Conservation (phyloP, 2,113 vertebrate species). For the Columba livia region DNA sequence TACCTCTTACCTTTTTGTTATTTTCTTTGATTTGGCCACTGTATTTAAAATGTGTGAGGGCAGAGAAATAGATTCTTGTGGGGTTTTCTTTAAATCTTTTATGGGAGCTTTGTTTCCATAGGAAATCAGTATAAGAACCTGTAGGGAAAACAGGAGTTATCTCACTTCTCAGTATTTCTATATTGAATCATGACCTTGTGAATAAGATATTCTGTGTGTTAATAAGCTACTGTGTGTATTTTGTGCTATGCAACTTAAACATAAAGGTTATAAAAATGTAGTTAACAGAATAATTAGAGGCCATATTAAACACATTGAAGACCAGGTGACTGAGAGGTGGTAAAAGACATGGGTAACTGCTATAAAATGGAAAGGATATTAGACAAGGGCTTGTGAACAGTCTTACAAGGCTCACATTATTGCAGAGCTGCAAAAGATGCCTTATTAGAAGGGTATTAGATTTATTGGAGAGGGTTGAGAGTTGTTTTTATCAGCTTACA, state of each 20-base stretch:
- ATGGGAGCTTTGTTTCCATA: background rate
- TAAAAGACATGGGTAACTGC: background rate
- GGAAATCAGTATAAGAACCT: background rate
- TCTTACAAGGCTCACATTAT: background rate
- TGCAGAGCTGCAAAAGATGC: background rate
- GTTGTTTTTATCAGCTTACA: background rate
- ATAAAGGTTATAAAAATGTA: background rate
- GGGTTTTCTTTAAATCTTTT: accelerated
- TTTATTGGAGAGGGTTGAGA: background rate
- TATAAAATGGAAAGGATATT: background rate
- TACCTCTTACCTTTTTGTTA: background rate
- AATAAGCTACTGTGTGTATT: background rate
- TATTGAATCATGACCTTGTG: background rate
- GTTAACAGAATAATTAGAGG: background rate
- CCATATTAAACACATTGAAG: background rate
- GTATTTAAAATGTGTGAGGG: background rate
- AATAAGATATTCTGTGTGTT: background rate
- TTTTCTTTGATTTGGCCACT: background rate
- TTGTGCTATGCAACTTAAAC: background rate
- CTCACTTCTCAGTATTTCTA: background rate
- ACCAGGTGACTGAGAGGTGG: background rate
- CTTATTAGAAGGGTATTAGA: background rate
- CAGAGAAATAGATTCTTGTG: background rate
- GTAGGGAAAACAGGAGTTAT: background rate
- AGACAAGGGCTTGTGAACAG: background rate